Percentiles rank a stretch among this genome's conserved stretches.
Conservation (phyloP, 2,888 invertebrate genomes). For the Andrena camellia region DNA sequence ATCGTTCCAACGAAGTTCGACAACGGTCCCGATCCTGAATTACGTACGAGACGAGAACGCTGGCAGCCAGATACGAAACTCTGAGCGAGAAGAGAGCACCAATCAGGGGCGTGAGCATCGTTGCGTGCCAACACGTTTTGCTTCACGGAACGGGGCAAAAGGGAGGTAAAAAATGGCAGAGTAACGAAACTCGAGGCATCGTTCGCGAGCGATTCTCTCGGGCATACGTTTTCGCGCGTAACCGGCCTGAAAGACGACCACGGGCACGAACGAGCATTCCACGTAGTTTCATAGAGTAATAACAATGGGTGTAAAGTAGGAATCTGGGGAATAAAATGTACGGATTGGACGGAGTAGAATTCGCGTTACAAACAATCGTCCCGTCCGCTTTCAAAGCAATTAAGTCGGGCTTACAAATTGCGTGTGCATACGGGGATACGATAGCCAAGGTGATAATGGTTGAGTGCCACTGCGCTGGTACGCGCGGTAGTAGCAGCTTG, state of each 20-base stretch:
- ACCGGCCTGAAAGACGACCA: constrained; percentile 30
- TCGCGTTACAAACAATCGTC: neutral
- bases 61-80: constrained; percentile 64
- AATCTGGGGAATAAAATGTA: neutral
- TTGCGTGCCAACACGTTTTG: constrained; percentile 81
- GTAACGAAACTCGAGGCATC: constrained; percentile 74
- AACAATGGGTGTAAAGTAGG: neutral
- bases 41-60: constrained; percentile 57
- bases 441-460: constrained; percentile 52
- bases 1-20: constrained; percentile 8
- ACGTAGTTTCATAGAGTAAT: neutral
- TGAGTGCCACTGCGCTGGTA: constrained; percentile 66
- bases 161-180: constrained; percentile 70
- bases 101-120: constrained; percentile 78
- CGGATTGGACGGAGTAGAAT: neutral
- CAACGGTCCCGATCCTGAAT: constrained; percentile 40
- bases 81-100: constrained; percentile 70
- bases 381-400: neutral
- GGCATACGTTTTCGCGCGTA: constrained; percentile 69
- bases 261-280: neutral
- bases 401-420: neutral
- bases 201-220: constrained; percentile 56
- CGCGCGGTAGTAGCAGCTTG: constrained; percentile 67
- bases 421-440: neutral
- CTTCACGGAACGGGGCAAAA: constrained; percentile 75